Evolutionary conservation across 2,888 invertebrate species (phyloP), one percentile per base, ranked within the genome.

Genomic region (Isoperla grammatica): DNA sequence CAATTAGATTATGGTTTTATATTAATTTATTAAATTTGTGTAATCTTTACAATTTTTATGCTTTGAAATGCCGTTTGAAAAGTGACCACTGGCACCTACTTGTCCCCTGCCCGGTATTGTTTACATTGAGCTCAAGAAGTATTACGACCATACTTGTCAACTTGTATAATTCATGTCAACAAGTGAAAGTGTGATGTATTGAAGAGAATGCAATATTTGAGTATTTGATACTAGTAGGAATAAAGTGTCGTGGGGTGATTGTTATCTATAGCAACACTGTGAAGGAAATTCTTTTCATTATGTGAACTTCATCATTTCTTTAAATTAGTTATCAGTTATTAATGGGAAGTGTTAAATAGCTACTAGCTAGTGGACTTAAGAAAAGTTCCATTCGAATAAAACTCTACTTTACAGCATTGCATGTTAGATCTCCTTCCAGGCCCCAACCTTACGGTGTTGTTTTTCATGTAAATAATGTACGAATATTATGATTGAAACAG

Each of bases 391-490:
- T 55, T n/a, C 22, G 17, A 17, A 19, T 23, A 54, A n/a, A 2
- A 50, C 23, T 50, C 17, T 39, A 23, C 42, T 35, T 45, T 59
- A 17, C 54, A 59, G 35, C 45, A 43, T 43, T 59, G 45, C 29
- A 54, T 54, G 54, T 59, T 43, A 50, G 42, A 37, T 59, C 37
- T 40, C 59, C 59, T 53, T 56, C 43, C 43, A 55, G 17, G 22
- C 42, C 57, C 55, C 15, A 56, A 29, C 46, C 55, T 40, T 49
- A 42, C 55, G 45, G 58, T 58, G 58, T 53, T 58, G 58, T 61
- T 61, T 57, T 58, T 50, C 57, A 54, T 61, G 61, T 61, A 61
- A 61, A 61, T 61, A 61, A 54, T 61, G 58, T 61, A 58, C 54
- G 55, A 57, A 61, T 61, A 48, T 8, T 29, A 55, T 58, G 57